These are phyloP conservation scores for Dynastes grantii DNA, from an alignment of 2,888 invertebrate genomes.

Conservation along the genomic window DNA sequence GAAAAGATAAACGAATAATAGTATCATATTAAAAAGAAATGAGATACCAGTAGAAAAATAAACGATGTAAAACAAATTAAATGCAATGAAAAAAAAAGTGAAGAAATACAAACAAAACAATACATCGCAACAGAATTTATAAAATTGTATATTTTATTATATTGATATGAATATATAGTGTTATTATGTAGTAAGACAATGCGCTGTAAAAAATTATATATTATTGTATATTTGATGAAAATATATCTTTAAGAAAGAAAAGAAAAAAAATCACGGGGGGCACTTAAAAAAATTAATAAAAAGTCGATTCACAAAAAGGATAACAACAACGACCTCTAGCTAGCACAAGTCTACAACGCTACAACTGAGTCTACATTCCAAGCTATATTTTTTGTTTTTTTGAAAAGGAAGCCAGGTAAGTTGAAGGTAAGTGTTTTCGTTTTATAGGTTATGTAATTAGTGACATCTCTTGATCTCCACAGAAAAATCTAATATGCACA, in stretches of 20 bases:
- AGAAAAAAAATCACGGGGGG: constrained; percentile 35
- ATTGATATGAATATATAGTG: constrained; percentile 49
- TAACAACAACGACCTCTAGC: not conserved
- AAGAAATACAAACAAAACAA: constrained; percentile 31
- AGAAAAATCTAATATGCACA: too few species aligned
- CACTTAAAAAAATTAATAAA: constrained; percentile 49
- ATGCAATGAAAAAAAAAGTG: constrained; percentile 21
- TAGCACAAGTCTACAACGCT: too few species aligned
- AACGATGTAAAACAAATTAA: constrained; percentile 44
- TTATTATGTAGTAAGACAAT: not conserved
- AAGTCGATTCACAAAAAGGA: constrained; percentile 8
- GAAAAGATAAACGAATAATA: not conserved
- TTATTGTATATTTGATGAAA: constrained; percentile 32
- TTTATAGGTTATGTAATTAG: too few species aligned
- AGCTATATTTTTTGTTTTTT: too few species aligned
- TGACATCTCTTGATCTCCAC: too few species aligned
- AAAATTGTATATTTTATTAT: constrained; percentile 55
- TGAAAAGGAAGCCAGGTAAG: too few species aligned
- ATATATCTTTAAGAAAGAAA: constrained; percentile 24
- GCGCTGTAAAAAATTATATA: constrained; percentile 19
- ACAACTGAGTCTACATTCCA: too few species aligned
- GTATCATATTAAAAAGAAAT: constrained; percentile 23
- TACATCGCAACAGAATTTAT: constrained; percentile 26
- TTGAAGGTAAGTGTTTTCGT: too few species aligned
- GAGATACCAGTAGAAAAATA: constrained; percentile 22